Conservation (phyloP, 2,888 invertebrate species). For the Sicus ferrugineus region DNA sequence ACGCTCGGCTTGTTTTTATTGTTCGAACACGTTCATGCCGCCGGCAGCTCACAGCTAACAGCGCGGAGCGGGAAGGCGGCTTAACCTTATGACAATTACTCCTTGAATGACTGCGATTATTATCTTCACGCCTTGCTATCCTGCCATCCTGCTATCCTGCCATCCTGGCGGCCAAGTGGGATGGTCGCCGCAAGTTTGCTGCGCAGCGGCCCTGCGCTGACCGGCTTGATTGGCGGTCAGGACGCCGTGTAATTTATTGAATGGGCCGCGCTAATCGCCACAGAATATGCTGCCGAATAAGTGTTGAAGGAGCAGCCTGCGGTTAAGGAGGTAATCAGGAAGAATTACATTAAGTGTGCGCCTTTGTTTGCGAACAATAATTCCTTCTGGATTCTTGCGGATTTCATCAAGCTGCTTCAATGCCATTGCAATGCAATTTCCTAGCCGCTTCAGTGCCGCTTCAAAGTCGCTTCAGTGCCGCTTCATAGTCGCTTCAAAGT, state of each 20-base stretch:
- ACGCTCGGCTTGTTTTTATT: slow-evolving; percentile 56
- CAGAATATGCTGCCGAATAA: slow-evolving; percentile 2
- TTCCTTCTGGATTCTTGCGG: not conserved
- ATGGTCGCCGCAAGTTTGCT: slow-evolving; percentile 12
- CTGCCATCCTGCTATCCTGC: no score
- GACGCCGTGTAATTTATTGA: slow-evolving; percentile 3
- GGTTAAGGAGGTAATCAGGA: slow-evolving; percentile 5
- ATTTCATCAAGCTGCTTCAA: not conserved
- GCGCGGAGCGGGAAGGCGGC: slow-evolving; percentile 52
- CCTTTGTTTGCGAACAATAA: not conserved
- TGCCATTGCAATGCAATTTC: no score
- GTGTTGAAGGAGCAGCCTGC: not conserved
- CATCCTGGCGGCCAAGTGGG: not conserved
- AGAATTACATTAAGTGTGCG: slow-evolving; percentile 3
- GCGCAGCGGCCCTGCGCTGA: not conserved
- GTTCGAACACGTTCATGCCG: slow-evolving; percentile 52
- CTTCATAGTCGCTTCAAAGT: no score
- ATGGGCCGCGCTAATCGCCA: slow-evolving; percentile 7
- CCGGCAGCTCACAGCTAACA: slow-evolving; percentile 27
- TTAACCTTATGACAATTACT: slow-evolving; percentile 58
- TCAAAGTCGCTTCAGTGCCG: not conserved
- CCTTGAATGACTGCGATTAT: slow-evolving; percentile 51
- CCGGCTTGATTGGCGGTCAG: slow-evolving; percentile 12
- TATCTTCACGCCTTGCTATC: slow-evolving; percentile 44
- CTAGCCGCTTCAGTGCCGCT: no score